These are phyloP conservation scores for Sebastes cheni DNA, from an alignment of 2,797 vertebrate genomes.

Conservation along the genomic window DNA sequence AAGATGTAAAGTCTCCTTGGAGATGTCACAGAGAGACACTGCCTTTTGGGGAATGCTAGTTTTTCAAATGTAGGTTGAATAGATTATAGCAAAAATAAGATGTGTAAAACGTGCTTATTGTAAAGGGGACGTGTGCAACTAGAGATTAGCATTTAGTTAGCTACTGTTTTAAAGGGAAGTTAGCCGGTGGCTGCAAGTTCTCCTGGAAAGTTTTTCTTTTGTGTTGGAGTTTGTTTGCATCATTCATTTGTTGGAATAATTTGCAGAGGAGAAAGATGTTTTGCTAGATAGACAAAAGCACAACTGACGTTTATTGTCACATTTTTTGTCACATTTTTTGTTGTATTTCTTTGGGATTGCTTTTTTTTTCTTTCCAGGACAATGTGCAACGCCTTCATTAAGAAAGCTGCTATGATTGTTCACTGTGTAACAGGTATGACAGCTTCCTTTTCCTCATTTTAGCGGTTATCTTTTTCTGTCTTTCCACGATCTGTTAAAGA, in stretches of 20 bases:
- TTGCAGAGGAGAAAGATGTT: slow-evolving; percentile 44
- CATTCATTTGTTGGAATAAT: slow-evolving; percentile 20
- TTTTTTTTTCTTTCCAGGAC: slow-evolving; percentile 60
- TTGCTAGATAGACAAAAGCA: slow-evolving; percentile 84
- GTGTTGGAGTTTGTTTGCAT: slow-evolving; percentile 2
- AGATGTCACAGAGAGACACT: slow-evolving; percentile 57
- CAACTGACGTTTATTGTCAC: slow-evolving; percentile 71
- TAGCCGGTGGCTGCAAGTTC: slow-evolving; percentile 51
- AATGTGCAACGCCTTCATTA: slow-evolving; percentile 76
- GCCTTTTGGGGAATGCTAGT: slow-evolving; percentile 65
- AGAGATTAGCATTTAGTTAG: slow-evolving; percentile 64
- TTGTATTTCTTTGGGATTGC: slow-evolving; percentile 43
- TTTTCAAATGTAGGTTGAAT: slow-evolving; percentile 63
- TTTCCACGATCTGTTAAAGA: slow-evolving; percentile 61
- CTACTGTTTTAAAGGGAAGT: slow-evolving; percentile 62
- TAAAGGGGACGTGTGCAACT: slow-evolving; percentile 80
- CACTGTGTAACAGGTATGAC: slow-evolving; percentile 66
- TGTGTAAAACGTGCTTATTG: slow-evolving; percentile 59
- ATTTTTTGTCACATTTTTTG: slow-evolving; percentile 8
- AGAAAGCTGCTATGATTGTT: slow-evolving; percentile 86
- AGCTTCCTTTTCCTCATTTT: slow-evolving; percentile 30
- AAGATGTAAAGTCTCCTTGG: slow-evolving; percentile 20
- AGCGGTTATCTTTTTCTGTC: slow-evolving; percentile 17
- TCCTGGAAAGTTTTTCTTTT: slow-evolving; percentile 24
- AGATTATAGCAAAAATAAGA: slow-evolving; percentile 44